A percentile compares a stretch with the other conserved stretches of the same genome.
Evolutionary conservation across 2,888 invertebrate genomes (phyloP).

Genomic region (Phyto melanocephala): DNA sequence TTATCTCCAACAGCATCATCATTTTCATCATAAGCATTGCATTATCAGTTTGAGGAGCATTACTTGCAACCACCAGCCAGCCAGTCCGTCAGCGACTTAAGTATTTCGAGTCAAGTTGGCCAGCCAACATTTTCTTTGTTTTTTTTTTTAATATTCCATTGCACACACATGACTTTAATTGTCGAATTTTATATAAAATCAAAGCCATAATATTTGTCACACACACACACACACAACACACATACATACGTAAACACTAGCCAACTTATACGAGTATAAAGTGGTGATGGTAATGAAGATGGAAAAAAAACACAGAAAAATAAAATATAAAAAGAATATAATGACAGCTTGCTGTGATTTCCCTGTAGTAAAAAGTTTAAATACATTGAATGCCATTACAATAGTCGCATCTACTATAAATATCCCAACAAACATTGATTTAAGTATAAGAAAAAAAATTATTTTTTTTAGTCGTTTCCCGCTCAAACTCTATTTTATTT

Average conservation of each 20-base stretch:
- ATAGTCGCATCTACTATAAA: not conserved
- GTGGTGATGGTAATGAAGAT: conserved; percentile 35
- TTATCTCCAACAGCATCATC: conserved; percentile 28
- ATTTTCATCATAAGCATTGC: conserved; percentile 46
- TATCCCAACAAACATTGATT: conserved; percentile 1
- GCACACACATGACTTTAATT: conserved; percentile 61
- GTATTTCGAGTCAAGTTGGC: not conserved
- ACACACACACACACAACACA: not conserved
- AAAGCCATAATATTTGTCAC: conserved; percentile 48
- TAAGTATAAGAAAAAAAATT: too few relatives aligned
- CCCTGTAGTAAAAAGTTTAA: conserved; percentile 56
- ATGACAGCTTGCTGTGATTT: conserved; percentile 64
- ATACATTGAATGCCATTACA: not conserved
- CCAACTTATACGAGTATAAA: conserved; percentile 3
- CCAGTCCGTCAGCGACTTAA: conserved; percentile 17
- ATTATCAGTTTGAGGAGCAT: conserved; percentile 53
- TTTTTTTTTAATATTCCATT: conserved; percentile 31
- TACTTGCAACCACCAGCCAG: conserved; percentile 37
- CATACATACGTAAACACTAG: not conserved
- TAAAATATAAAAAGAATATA: conserved; percentile 48
- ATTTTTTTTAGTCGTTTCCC: too few relatives aligned
- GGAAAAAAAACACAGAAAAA: conserved; percentile 7
- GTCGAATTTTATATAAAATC: conserved; percentile 58
- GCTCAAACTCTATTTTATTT: too few relatives aligned
- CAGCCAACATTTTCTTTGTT: conserved; percentile 15